Conservation (phyloP, 2,797 vertebrate species). For the Streptopelia turtur region DNA sequence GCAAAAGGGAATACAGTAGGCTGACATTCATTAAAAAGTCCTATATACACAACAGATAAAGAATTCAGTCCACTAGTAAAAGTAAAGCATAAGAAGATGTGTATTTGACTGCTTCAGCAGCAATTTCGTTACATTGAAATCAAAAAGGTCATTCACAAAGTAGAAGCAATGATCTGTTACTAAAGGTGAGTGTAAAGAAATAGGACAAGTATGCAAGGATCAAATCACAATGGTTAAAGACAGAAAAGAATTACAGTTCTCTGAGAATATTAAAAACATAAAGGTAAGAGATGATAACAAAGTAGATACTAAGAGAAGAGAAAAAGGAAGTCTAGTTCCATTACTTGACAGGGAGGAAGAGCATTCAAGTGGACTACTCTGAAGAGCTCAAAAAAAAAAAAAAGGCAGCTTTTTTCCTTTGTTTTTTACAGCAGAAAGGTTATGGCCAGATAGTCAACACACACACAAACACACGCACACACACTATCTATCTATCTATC, state of each 20-base stretch:
- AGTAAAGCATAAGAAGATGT: not conserved
- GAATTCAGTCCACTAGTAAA: not conserved
- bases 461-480: not conserved
- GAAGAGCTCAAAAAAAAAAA: not conserved
- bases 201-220: not conserved
- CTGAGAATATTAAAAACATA: not conserved
- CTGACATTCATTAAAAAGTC: not conserved
- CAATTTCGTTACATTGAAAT: not conserved
- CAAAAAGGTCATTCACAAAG: not conserved
- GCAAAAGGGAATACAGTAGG: not conserved
- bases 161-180: not conserved
- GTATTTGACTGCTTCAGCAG: not conserved
- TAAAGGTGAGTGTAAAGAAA: not conserved
- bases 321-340: not conserved
- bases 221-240: not conserved
- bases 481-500: no score
- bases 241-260: not conserved
- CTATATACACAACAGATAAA: not conserved
- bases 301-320: not conserved
- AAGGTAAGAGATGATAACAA: not conserved
- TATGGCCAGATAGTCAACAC: not conserved
- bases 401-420: rapidly evolving
- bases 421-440: not conserved
- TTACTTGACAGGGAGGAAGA: not conserved
- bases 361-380: not conserved